Evolutionary conservation across 2,888 invertebrate species (phyloP).

Genomic region (Punctoribates punctum): DNA sequence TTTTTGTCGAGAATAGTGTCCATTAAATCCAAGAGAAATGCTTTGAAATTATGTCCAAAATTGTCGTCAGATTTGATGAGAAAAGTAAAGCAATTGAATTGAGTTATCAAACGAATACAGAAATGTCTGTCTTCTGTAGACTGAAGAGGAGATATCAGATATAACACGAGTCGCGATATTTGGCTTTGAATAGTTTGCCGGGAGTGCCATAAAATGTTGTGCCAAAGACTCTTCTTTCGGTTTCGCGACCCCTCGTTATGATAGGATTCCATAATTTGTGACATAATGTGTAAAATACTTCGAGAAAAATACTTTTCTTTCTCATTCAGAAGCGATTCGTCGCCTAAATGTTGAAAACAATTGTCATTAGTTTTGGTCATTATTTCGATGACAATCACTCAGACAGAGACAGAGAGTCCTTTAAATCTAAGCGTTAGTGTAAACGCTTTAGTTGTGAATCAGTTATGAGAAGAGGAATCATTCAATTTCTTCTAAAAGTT

Average conservation of each 20-base stretch:
- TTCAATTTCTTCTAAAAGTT: too few relatives aligned
- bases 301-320: conserved; percentile 46
- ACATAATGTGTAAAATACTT: conserved; percentile 43
- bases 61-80: conserved; percentile 19
- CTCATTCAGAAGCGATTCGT: conserved; percentile 25
- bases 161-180: conserved; percentile 56
- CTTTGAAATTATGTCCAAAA: conserved; percentile 21
- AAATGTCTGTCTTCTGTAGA: conserved; percentile 55
- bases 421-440: too few relatives aligned
- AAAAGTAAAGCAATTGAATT: conserved; percentile 33
- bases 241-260: background rate
- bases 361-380: background rate
- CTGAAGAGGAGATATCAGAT: conserved; percentile 57
- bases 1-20: background rate
- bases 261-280: conserved; percentile 40
- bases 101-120: conserved; percentile 53
- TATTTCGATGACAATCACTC: too few relatives aligned
- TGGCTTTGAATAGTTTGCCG: conserved; percentile 54
- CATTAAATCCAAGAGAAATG: conserved; percentile 39
- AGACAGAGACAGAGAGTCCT: too few relatives aligned
- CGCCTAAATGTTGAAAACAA: conserved; percentile 35
- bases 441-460: too few relatives aligned
- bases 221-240: conserved; percentile 56
- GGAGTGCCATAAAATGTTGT: conserved; percentile 51
- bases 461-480: too few relatives aligned